Evolutionary conservation across 1,140 invertebrate genomes (phyloP).

Genomic region (Latrodectus geometricus): DNA sequence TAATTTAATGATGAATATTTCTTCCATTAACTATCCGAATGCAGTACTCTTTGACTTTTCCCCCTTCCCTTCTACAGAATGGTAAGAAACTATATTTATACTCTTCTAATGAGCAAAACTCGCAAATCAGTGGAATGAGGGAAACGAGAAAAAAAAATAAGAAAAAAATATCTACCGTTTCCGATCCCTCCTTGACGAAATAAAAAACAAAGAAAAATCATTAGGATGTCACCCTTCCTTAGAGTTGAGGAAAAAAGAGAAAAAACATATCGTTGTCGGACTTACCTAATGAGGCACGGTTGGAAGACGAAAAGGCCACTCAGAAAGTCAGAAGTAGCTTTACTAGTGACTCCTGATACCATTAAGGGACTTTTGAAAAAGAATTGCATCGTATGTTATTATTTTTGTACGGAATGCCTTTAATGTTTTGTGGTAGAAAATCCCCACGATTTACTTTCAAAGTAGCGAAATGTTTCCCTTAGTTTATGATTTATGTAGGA

Average conservation of each 20-base stretch:
- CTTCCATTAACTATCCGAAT: neutral
- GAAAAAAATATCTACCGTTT: neutral
- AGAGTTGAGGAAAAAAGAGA: neutral
- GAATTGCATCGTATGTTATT: neutral
- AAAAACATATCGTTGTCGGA: neutral
- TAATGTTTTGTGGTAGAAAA: neutral
- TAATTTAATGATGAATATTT: neutral
- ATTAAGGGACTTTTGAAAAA: neutral
- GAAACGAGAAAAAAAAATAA: neutral
- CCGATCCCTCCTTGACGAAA: neutral
- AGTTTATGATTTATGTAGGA: neutral
- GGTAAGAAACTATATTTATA: neutral
- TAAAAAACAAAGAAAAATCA: neutral
- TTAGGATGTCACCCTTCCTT: neutral
- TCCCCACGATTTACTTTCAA: neutral
- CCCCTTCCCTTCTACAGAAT: neutral
- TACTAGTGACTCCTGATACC: neutral
- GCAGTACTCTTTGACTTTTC: neutral
- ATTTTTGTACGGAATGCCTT: neutral
- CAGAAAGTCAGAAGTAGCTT: neutral
- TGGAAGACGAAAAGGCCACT: neutral
- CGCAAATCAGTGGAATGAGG: neutral
- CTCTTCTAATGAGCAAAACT: neutral
- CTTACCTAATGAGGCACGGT: neutral
- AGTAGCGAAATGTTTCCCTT: neutral